Percentiles rank a stretch among this genome's conserved stretches.
These are phyloP conservation scores for Salvelinus fontinalis DNA, from an alignment of 2,113 vertebrate species.

Conservation along the genomic window DNA sequence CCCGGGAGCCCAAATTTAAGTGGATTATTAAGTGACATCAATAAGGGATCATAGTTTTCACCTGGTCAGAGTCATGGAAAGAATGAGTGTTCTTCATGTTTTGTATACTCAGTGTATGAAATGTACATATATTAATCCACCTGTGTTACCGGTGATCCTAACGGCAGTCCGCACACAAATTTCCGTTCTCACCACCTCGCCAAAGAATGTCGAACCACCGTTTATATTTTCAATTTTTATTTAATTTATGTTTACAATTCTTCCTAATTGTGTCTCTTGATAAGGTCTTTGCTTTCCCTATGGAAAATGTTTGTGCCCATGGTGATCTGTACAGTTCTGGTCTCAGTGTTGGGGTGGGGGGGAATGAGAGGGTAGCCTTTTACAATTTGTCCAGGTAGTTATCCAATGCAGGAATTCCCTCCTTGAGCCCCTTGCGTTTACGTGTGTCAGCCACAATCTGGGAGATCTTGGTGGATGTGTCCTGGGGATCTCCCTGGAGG, in stretches of 20 bases:
- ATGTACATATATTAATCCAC: too few species aligned
- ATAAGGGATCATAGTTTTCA: too few species aligned
- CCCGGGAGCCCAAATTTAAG: too few species aligned
- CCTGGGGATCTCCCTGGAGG: constrained; percentile 84
- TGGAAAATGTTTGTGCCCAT: constrained; percentile 66
- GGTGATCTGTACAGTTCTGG: constrained; percentile 70
- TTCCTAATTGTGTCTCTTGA: constrained; percentile 54
- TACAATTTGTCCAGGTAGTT: constrained; percentile 97
- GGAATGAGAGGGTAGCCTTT: constrained; percentile 27
- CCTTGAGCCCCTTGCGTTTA: constrained; percentile 95
- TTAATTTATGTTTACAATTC: constrained; percentile 72
- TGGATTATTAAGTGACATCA: too few species aligned
- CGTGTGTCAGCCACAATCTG: constrained; percentile 84
- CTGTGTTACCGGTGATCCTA: too few species aligned
- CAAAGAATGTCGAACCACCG: too few species aligned
- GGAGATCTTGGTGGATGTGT: constrained; percentile 72
- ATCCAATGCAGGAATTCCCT: constrained; percentile 88
- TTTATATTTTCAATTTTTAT: constrained; percentile 34
- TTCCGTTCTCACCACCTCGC: too few species aligned
- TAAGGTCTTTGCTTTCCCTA: constrained; percentile 54
- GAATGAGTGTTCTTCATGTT: too few species aligned
- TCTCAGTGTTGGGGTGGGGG: constrained; percentile 50
- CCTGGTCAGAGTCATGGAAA: too few species aligned
- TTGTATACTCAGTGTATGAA: too few species aligned
- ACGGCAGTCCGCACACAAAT: too few species aligned